A percentile compares a stretch with the other conserved stretches of the same genome.
phyloP scores from a whole-genome alignment of 2,113 vertebrate species.

The Sitta europaea region DNA sequence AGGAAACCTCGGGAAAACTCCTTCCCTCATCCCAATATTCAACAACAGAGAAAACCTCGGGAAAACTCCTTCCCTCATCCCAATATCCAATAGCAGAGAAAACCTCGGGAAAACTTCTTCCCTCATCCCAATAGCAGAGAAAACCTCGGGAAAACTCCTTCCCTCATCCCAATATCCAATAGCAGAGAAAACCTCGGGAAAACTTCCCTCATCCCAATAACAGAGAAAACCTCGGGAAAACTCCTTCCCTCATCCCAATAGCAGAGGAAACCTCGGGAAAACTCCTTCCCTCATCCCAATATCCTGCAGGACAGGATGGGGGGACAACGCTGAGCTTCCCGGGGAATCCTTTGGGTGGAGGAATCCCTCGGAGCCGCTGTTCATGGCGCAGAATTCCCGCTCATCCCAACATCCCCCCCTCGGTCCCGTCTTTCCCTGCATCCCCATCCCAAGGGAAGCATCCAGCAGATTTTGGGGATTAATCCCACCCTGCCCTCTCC shows the following conservation, averaged over 20 bases:
- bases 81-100: too few relatives aligned
- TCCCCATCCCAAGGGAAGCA: neutral
- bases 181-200: neutral
- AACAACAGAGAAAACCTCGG: neutral
- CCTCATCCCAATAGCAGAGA: neutral
- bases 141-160: neutral
- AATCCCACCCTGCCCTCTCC: conserved; percentile 3
- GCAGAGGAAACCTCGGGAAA: neutral
- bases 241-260: neutral
- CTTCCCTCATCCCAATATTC: neutral
- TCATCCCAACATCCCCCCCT: neutral
- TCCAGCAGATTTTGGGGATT: neutral
- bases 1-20: neutral
- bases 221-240: neutral
- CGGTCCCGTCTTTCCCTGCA: neutral
- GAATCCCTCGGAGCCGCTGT: accelerated
- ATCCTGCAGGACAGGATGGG: neutral
- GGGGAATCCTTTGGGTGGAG: neutral
- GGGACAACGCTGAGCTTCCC: accelerated
- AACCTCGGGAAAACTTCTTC: neutral
- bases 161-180: too few relatives aligned
- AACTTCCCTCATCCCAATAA: neutral
- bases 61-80: neutral
- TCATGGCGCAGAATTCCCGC: neutral
- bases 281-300: neutral